phyloP scores from a whole-genome alignment of 2,888 invertebrate species.

The Isoperla grammatica region DNA sequence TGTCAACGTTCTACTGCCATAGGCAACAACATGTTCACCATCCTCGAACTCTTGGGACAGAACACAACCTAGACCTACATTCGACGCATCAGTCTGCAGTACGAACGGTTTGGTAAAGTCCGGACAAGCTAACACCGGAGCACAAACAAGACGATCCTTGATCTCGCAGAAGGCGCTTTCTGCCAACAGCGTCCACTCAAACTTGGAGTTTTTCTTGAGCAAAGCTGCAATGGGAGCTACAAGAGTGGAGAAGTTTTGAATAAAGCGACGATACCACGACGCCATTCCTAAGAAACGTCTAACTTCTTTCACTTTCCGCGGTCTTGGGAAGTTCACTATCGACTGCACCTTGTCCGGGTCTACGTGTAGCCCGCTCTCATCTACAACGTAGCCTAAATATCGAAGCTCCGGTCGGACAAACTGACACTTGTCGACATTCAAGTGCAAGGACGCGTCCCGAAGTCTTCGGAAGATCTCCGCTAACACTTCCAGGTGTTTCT shows the following conservation, averaged over 20 bases:
- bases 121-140: conserved; percentile 32
- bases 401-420: conserved; percentile 28
- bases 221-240: conserved; percentile 30
- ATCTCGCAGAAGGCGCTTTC: conserved; percentile 24
- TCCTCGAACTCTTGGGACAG: conserved; percentile 28
- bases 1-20: conserved; percentile 10
- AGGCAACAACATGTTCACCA: conserved; percentile 22
- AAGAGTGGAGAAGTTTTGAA: conserved; percentile 22
- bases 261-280: conserved; percentile 36
- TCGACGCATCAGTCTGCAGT: conserved; percentile 35
- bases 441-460: not conserved
- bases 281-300: conserved; percentile 36
- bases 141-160: conserved; percentile 19
- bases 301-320: conserved; percentile 31
- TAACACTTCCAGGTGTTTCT: conserved; percentile 22
- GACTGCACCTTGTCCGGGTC: conserved; percentile 30
- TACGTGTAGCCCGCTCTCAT: too few relatives aligned
- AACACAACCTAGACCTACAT: conserved; percentile 35
- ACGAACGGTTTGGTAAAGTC: conserved; percentile 31
- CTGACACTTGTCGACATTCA: conserved; percentile 12
- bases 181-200: not conserved
- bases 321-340: conserved; percentile 33
- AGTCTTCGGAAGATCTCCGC: conserved; percentile 15
- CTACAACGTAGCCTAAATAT: conserved; percentile 39
- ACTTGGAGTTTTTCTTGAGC: conserved; percentile 20